Evolutionary conservation across 2,888 invertebrate genomes (phyloP), one percentile per base, ranked within the genome.

Genomic region (Nysson spinosus): DNA sequence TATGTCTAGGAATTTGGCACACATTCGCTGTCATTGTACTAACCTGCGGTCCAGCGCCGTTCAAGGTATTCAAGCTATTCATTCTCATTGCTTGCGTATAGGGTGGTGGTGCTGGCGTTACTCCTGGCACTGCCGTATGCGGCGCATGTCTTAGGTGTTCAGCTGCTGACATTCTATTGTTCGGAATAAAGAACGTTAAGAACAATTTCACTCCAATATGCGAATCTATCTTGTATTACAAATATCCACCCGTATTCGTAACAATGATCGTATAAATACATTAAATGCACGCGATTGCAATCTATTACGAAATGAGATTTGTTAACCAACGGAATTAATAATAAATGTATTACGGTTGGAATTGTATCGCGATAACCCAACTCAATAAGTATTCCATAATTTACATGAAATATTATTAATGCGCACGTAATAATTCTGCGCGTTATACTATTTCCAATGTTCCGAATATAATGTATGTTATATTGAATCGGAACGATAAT

Each of bases 81-180:
- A 89, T 87, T 75, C 89, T 86, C 78, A 89, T 89, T 51, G 87
- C 87, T 75, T 87, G 86, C 55, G 86, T 87, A 82, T 94, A 94
- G 1, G 94, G 94, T 3, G 94, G 94, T 34, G 94, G 94, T 42
- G 94, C 94, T 14, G 94, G 95, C 30, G 94, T 95, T 1, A 93
- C 94, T 30, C 92, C 93, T 4, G 93, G 94, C 87, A 94, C 94
- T 56, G 89, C 89, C 64, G 85, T 83, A 77, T 85, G 88, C 61
- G 84, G 88, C 75, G 85, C 87, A 81, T 85, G 87, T 81, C 86
- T 42, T 90, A 93, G 64, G 92, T 94, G 87, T 89, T 91, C 77
- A 89, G 91, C 82, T 89, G 91, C 83, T 90, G 91, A 91, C 90
- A 63, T 91, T 89, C 69, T 87, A 88, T 84, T 88, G 83, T 73